Base-by-base conservation (phyloP, 2,888 invertebrate genomes). In the Eilema caniola region DNA sequence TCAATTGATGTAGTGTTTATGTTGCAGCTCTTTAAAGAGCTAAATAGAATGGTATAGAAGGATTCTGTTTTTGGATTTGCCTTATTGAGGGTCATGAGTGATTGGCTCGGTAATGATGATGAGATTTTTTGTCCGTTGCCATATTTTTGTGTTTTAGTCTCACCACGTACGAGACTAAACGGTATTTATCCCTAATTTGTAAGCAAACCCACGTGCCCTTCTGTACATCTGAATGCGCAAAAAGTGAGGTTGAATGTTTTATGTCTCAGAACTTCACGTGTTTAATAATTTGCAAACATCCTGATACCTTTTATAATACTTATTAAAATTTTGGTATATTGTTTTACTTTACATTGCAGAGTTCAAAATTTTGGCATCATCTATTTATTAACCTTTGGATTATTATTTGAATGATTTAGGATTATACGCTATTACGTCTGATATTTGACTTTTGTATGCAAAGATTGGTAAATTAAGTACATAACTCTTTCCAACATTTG, bases 181-280 rank as follows among this genome's bases (percentile, higher is more conserved):
- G n/a, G n/a, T 53, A 53, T 53, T 53, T 53, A 53, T 53, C 53
- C 53, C 53, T 53, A 53, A 53, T 53, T 53, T 53, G 53, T 53
- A 53, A 53, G 53, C 53, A 53, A 10, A 7, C n/a, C 53, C n/a
- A 53, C 53, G 53, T 53, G 53, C n/a, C 53, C 53, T 53, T 53
- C 53, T 8, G 8, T 53, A 10, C 14, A 25, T 59, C 14, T n/a
- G n/a, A n/a, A n/a, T 53, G 53, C n/a, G 53, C 53, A 53, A 53
- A 53, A 53, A 53, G n/a, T 53, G 10, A n/a, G 53, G 53, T n/a
- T 53, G 53, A n/a, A 53, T n/a, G n/a, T 53, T 53, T 53, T 53
- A 53, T 53, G 53, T n/a, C 53, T 47, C 47, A n/a, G n/a, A n/a
- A 53, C 10, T n/a, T 53, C 2, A n/a, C 20, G 2, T 53, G 20